phyloP scores from a whole-genome alignment of 2,113 vertebrate species.

The Muntiacus reevesi region DNA sequence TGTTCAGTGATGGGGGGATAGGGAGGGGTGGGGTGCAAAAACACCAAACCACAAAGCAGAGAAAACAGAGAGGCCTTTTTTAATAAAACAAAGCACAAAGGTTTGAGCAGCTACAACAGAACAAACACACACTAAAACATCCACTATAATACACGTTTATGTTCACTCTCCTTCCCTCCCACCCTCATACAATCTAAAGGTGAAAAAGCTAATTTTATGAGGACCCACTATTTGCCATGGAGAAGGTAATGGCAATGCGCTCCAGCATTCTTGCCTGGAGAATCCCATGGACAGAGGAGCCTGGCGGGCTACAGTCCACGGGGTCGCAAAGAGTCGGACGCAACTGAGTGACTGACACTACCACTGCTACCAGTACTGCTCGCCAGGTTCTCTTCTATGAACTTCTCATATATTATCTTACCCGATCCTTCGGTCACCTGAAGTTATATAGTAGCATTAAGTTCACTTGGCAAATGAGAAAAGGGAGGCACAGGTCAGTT shows the following conservation, averaged over 20 bases:
- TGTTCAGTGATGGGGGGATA: neutral
- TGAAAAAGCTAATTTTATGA: neutral
- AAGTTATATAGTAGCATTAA: neutral
- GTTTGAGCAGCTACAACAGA: neutral
- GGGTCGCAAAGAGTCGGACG: neutral
- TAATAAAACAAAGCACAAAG: neutral
- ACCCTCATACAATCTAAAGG: rapidly evolving
- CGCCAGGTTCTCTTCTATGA: neutral
- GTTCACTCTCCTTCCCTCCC: neutral
- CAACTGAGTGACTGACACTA: neutral
- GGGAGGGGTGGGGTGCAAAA: neutral
- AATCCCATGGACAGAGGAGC: neutral
- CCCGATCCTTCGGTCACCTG: neutral
- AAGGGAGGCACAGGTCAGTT: neutral
- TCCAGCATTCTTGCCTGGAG: neutral
- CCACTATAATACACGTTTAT: neutral
- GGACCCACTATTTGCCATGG: neutral
- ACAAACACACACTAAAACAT: neutral
- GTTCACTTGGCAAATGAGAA: neutral
- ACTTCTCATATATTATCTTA: neutral
- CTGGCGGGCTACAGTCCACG: neutral
- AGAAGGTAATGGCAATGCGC: neutral
- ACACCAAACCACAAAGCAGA: neutral
- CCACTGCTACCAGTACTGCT: neutral
- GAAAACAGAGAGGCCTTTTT: neutral